These are phyloP conservation scores for Grantiella picta DNA, from an alignment of 2,113 vertebrate genomes.

Conservation along the genomic window DNA sequence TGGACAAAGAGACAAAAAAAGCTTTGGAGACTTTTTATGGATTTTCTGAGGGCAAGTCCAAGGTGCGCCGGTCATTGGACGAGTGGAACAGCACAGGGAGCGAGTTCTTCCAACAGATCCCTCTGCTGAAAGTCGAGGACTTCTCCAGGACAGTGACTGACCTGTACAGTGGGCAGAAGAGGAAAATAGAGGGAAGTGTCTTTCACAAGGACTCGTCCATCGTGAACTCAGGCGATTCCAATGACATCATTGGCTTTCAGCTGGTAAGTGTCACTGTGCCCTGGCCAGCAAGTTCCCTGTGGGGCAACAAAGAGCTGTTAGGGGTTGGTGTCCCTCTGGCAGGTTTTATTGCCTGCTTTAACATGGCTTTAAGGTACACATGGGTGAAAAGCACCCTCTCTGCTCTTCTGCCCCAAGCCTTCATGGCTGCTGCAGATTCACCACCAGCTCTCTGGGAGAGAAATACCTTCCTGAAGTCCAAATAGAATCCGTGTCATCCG, in stretches of 20 bases:
- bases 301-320: neutral
- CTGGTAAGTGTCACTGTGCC: conserved; percentile 67
- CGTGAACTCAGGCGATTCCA: conserved; percentile 58
- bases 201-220: conserved; percentile 66
- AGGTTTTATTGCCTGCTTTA: neutral
- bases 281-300: neutral
- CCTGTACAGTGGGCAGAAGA: conserved; percentile 59
- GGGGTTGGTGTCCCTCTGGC: neutral
- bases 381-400: neutral
- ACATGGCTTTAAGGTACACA: neutral
- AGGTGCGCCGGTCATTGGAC: conserved; percentile 57
- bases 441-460: neutral
- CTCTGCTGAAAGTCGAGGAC: conserved; percentile 51
- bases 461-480: neutral
- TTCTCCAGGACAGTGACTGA: conserved; percentile 38
- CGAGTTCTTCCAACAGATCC: conserved; percentile 53
- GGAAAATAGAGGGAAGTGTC: conserved; percentile 62
- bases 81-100: neutral
- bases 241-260: conserved; percentile 75
- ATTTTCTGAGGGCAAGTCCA: conserved; percentile 51
- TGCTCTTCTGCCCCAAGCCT: neutral
- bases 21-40: conserved; percentile 71
- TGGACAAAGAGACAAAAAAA: conserved; percentile 71
- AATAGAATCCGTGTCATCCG: neutral
- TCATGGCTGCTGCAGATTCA: neutral